These are phyloP conservation scores for Gobiocypris rarus DNA, from an alignment of 2,113 vertebrate species.

Conservation along the genomic window DNA sequence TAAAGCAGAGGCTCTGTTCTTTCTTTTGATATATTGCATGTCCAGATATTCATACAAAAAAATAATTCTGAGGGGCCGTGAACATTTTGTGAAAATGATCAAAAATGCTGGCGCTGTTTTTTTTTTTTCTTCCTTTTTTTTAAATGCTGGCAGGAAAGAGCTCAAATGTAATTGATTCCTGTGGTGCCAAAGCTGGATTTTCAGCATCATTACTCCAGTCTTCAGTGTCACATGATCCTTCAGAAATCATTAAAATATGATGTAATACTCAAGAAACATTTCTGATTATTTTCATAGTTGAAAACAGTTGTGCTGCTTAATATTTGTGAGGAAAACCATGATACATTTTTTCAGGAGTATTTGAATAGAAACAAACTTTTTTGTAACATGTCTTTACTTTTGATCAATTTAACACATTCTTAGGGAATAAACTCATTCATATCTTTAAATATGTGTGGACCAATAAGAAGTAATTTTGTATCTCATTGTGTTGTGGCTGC, in stretches of 20 bases:
- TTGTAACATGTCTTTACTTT: not conserved
- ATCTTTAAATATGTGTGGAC: too few species aligned
- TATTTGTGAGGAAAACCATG: not conserved
- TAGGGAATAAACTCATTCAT: not conserved
- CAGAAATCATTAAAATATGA: too few species aligned
- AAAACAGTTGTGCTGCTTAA: not conserved
- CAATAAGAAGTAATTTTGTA: too few species aligned
- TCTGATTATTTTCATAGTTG: not conserved
- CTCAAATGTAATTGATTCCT: not conserved
- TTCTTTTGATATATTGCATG: too few species aligned
- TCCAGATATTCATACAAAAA: too few species aligned
- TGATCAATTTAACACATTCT: not conserved
- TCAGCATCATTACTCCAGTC: not conserved
- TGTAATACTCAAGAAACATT: not conserved
- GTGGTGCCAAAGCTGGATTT: not conserved
- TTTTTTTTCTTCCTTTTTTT: too few species aligned
- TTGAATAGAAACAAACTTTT: not conserved
- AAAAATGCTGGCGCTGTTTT: too few species aligned
- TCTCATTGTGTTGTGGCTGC: constrained; percentile 42
- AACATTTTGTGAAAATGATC: too few species aligned
- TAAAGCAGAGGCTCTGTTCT: too few species aligned
- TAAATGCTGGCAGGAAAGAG: too few species aligned
- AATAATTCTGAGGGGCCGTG: too few species aligned
- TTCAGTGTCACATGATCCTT: too few species aligned
- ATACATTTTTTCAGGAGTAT: not conserved